A percentile compares a stretch with the other conserved stretches of the same genome.
These are phyloP conservation scores for Bubo blakistoni DNA, from an alignment of 2,113 vertebrate species.

Conservation along the genomic window DNA sequence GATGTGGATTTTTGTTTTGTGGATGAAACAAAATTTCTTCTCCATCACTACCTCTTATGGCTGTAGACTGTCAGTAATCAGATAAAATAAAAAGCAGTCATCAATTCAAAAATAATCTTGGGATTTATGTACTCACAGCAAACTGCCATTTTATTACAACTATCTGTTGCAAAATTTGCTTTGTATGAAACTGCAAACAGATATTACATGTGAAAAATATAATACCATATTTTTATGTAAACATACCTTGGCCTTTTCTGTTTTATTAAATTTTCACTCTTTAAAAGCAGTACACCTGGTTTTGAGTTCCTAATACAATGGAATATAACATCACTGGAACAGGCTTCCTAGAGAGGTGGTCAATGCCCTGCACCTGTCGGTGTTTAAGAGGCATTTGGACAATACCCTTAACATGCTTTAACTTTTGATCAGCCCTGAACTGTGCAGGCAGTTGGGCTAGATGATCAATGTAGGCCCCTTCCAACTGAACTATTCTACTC, in stretches of 20 bases:
- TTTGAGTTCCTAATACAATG: neutral
- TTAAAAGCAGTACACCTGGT: neutral
- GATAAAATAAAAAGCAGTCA: neutral
- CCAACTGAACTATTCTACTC: neutral
- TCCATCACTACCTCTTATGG: neutral
- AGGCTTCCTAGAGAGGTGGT: neutral
- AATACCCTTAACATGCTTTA: neutral
- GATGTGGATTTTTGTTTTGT: neutral
- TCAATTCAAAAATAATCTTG: neutral
- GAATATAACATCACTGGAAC: neutral
- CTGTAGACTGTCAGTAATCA: neutral
- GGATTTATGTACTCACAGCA: neutral
- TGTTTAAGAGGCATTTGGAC: neutral
- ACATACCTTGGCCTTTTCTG: neutral
- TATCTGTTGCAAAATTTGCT: neutral
- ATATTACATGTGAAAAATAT: neutral
- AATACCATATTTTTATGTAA: neutral
- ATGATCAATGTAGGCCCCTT: neutral
- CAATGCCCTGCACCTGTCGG: neutral
- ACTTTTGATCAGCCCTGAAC: neutral
- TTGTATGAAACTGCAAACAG: neutral
- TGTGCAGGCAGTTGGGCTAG: neutral
- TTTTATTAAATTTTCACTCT: neutral
- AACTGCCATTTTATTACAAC: neutral
- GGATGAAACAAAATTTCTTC: neutral